A percentile compares a stretch with the other conserved stretches of the same genome.
Conservation (phyloP, 2,113 vertebrate species). For the Motacilla tschutschensis region DNA sequence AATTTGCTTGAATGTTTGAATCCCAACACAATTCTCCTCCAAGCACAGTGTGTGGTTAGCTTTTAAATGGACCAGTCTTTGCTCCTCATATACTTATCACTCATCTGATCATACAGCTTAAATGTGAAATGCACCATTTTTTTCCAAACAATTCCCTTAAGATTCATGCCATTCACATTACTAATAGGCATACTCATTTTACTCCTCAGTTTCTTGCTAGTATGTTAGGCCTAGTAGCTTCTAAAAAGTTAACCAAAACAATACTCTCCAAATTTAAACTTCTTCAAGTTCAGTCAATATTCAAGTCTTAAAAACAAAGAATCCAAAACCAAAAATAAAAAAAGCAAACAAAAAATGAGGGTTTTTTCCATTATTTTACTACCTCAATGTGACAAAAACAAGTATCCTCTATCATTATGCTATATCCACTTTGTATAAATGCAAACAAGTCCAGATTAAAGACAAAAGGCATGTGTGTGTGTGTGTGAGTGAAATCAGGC, state of each 20-base stretch:
- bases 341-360: not conserved
- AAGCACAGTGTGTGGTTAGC: not conserved
- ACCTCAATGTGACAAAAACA: not conserved
- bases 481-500: not conserved
- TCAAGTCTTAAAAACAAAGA: not conserved
- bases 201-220: not conserved
- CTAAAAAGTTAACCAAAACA: not conserved
- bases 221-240: not conserved
- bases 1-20: not conserved
- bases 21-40: not conserved
- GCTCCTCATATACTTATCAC: not conserved
- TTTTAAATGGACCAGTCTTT: not conserved
- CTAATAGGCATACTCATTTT: not conserved
- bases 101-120: not conserved
- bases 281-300: not conserved
- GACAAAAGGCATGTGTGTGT: accelerated
- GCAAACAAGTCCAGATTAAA: not conserved
- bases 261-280: not conserved
- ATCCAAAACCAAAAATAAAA: not conserved
- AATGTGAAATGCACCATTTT: not conserved
- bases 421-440: not conserved
- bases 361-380: not conserved
- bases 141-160: not conserved
- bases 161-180: not conserved
- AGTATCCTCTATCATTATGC: not conserved